A percentile compares a stretch with the other conserved stretches of the same genome.
Evolutionary conservation across 2,888 invertebrate genomes (phyloP).

Genomic region (Diplazon laetatorius): DNA sequence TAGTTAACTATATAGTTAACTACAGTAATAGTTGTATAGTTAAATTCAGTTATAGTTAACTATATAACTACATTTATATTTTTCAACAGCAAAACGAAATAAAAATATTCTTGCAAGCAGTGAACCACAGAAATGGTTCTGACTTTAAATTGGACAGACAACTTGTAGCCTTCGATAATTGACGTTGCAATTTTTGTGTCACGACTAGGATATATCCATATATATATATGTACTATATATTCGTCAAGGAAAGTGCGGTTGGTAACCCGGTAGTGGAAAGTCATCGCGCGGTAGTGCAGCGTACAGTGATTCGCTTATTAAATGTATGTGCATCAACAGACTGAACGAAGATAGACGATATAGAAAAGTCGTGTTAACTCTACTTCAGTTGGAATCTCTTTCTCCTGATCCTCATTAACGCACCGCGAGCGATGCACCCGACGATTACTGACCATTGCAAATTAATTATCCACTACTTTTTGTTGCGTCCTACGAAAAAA

Average conservation of each 20-base stretch:
- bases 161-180: constrained; percentile 11
- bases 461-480: constrained; percentile 50
- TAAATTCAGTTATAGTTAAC: too few species aligned
- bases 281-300: constrained; percentile 51
- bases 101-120: too few species aligned
- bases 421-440: constrained; percentile 57
- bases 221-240: background rate
- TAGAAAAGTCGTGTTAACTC: background rate
- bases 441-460: constrained; percentile 44
- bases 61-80: too few species aligned
- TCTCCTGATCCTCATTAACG: background rate
- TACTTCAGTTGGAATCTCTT: background rate
- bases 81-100: too few species aligned
- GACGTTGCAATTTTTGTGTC: constrained; percentile 37
- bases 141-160: constrained; percentile 24
- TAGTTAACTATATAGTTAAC: too few species aligned
- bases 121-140: too few species aligned
- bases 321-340: constrained; percentile 47
- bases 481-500: constrained; percentile 47
- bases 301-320: constrained; percentile 43
- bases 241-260: constrained; percentile 56
- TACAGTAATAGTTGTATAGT: too few species aligned
- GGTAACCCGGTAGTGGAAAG: constrained; percentile 51
- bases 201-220: constrained; percentile 9
- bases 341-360: background rate